A percentile compares a stretch with the other conserved stretches of the same genome.
phyloP scores from a whole-genome alignment of 2,797 vertebrate species.

The Alfaro cultratus region DNA sequence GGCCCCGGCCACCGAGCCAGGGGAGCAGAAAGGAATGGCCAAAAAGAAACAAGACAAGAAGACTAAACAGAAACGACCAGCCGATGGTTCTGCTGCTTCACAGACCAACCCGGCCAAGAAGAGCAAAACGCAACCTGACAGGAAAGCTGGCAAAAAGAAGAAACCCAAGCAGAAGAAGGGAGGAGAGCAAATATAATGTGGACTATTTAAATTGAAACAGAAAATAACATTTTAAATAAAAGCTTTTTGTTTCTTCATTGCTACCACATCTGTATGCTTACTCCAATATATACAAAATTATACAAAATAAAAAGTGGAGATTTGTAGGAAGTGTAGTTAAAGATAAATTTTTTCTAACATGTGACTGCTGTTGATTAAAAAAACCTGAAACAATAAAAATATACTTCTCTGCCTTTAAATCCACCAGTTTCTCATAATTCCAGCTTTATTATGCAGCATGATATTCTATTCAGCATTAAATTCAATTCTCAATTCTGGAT shows the following conservation, averaged over 20 bases:
- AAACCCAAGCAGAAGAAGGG: constrained; percentile 72
- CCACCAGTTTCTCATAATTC: neutral
- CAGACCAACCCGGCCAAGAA: constrained; percentile 79
- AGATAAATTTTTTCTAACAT: constrained; percentile 43
- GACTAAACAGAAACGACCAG: constrained; percentile 66
- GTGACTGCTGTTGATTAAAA: constrained; percentile 12
- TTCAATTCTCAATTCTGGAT: too few species aligned
- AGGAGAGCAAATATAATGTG: constrained; percentile 30
- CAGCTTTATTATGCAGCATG: neutral
- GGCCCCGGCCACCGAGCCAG: neutral
- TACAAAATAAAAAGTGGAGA: neutral
- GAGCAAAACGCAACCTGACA: constrained; percentile 59
- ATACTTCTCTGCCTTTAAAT: constrained; percentile 8
- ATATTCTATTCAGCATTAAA: too few species aligned
- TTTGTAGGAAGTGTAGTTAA: constrained; percentile 5
- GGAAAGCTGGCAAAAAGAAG: constrained; percentile 56
- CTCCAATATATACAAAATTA: constrained; percentile 13
- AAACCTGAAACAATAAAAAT: constrained; percentile 39
- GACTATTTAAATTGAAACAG: constrained; percentile 43
- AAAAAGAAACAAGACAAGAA: constrained; percentile 72
- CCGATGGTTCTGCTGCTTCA: constrained; percentile 9
- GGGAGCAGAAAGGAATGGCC: constrained; percentile 44
- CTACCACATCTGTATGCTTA: neutral
- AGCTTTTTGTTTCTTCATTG: neutral
- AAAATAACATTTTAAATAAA: constrained; percentile 22